Conservation (phyloP, 2,113 vertebrate genomes). For the Orycteropus afer region DNA sequence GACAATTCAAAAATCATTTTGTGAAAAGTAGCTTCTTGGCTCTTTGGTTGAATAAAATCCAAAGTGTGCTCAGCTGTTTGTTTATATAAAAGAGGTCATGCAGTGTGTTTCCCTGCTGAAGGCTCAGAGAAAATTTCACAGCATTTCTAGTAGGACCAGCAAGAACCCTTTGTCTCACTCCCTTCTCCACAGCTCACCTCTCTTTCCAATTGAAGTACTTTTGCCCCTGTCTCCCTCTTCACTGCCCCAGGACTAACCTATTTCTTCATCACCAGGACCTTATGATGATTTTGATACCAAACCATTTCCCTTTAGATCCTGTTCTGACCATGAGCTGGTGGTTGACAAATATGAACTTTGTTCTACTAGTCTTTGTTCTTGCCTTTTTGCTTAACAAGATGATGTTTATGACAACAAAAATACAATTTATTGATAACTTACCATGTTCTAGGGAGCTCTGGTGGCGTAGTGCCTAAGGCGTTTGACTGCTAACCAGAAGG, state of each 20-base stretch:
- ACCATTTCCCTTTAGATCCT: neutral
- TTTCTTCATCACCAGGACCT: neutral
- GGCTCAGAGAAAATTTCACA: neutral
- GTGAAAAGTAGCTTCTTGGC: neutral
- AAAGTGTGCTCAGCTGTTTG: neutral
- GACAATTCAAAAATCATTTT: neutral
- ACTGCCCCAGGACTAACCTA: neutral
- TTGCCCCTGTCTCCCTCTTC: neutral
- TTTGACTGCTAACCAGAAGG: too few relatives aligned
- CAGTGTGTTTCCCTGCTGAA: neutral
- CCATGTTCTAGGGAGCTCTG: neutral
- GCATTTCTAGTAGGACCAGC: neutral
- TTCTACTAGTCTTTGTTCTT: neutral
- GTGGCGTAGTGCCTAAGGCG: too few relatives aligned
- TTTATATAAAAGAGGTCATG: neutral
- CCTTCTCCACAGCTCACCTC: neutral
- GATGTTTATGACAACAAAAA: neutral
- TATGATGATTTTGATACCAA: neutral
- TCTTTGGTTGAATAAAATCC: neutral
- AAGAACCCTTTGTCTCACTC: neutral
- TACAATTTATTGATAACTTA: neutral
- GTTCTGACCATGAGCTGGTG: neutral
- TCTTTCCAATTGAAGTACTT: neutral
- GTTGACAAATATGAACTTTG: neutral
- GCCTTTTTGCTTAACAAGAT: neutral